Evolutionary conservation across 2,113 vertebrate genomes (phyloP).

Genomic region (Stegastes partitus): DNA sequence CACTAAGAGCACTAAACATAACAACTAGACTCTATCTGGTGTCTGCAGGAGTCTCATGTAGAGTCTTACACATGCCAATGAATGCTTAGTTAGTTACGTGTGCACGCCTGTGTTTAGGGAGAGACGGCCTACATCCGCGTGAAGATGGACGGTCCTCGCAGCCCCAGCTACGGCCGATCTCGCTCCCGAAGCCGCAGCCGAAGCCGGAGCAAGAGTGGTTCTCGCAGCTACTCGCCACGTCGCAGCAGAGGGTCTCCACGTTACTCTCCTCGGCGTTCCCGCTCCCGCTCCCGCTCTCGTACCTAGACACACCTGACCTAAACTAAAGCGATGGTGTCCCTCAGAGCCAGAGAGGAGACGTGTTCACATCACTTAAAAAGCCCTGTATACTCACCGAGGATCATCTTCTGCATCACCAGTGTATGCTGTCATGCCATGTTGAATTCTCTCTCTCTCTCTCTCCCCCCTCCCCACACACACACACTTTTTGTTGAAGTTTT

Average conservation of each 20-base stretch:
- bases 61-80: background rate
- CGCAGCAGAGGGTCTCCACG: constrained; percentile 89
- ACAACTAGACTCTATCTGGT: background rate
- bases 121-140: constrained; percentile 93
- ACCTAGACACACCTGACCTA: constrained; percentile 66
- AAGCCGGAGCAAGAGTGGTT: constrained; percentile 86
- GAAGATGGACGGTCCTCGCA: constrained; percentile 89
- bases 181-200: constrained; percentile 86
- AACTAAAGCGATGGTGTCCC: constrained; percentile 16
- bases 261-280: constrained; percentile 85
- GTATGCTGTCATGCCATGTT: constrained; percentile 54
- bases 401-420: constrained; percentile 53
- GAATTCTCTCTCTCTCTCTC: background rate
- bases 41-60: background rate
- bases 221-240: constrained; percentile 91
- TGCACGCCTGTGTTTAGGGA: constrained; percentile 82
- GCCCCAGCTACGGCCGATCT: constrained; percentile 92
- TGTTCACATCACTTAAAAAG: constrained; percentile 49
- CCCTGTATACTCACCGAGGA: constrained; percentile 56
- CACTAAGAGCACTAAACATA: too few species aligned
- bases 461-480: too few species aligned
- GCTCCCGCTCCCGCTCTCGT: constrained; percentile 80
- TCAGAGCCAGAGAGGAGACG: constrained; percentile 42
- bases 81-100: background rate
- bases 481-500: constrained; percentile 41